phyloP scores from a whole-genome alignment of 2,888 invertebrate genomes.

The Tridacna gigas region DNA sequence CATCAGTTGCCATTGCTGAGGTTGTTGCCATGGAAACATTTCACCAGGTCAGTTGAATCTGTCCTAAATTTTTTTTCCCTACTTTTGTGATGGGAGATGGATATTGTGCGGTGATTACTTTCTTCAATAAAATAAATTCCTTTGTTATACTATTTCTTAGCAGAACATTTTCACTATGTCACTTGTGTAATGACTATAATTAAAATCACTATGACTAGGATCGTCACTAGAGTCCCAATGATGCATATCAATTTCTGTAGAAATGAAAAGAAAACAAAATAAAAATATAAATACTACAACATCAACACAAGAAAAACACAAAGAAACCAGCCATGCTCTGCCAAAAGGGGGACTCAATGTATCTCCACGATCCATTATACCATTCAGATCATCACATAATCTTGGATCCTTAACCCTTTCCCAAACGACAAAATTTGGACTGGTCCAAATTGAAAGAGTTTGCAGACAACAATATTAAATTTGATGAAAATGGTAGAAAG shows the following conservation, averaged over 20 bases:
- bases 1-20: neutral
- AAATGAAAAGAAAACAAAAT: conserved; percentile 15
- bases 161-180: conserved; percentile 7
- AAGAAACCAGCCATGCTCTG: neutral
- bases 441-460: too few relatives aligned
- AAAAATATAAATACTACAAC: neutral
- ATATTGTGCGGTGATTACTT: too few relatives aligned
- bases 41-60: conserved; percentile 4
- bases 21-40: conserved; percentile 16
- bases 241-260: conserved; percentile 30
- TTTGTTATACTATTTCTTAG: conserved; percentile 1
- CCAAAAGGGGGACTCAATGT: too few relatives aligned
- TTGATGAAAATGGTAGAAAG: too few relatives aligned
- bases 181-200: conserved; percentile 15
- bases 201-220: conserved; percentile 29
- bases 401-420: neutral
- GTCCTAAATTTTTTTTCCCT: too few relatives aligned
- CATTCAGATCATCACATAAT: neutral
- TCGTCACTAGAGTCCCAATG: conserved; percentile 21
- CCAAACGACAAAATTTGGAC: too few relatives aligned
- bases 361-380: neutral
- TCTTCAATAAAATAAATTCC: conserved; percentile 1
- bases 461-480: too few relatives aligned
- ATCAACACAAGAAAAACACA: neutral
- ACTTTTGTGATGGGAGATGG: too few relatives aligned